phyloP scores from a whole-genome alignment of 2,113 vertebrate species.

The Sapayoa aenigma region DNA sequence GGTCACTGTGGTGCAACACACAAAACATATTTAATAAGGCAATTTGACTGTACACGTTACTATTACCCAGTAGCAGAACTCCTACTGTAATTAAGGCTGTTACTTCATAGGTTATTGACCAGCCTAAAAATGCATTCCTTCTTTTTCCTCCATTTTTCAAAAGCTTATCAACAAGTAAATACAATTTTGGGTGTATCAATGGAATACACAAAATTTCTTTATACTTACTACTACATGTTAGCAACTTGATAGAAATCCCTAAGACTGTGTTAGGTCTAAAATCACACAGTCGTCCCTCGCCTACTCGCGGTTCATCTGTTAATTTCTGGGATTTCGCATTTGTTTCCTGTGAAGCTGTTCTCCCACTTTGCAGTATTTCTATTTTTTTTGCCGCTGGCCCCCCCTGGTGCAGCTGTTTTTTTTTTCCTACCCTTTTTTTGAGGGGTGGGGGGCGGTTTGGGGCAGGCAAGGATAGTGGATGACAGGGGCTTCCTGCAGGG shows the following conservation, averaged over 20 bases:
- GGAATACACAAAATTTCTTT: not conserved
- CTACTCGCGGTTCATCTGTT: too few relatives aligned
- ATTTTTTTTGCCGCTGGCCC: too few relatives aligned
- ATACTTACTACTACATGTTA: not conserved
- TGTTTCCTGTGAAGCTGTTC: too few relatives aligned
- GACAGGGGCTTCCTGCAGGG: too few relatives aligned
- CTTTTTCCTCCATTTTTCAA: not conserved
- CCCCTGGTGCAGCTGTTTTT: too few relatives aligned
- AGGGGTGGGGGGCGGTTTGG: too few relatives aligned
- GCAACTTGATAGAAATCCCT: not conserved
- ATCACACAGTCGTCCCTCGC: too few relatives aligned
- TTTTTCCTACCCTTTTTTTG: too few relatives aligned
- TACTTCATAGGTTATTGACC: not conserved
- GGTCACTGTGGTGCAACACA: not conserved
- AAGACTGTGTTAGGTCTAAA: not conserved
- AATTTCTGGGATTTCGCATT: too few relatives aligned
- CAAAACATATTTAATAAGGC: not conserved
- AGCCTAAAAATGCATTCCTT: not conserved
- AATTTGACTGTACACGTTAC: not conserved
- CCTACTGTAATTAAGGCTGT: not conserved
- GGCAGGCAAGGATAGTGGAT: too few relatives aligned
- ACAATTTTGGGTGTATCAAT: not conserved
- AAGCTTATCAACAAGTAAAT: not conserved
- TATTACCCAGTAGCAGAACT: not conserved
- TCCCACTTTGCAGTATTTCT: too few relatives aligned